Percentiles rank a stretch among this genome's conserved stretches.
phyloP scores from a whole-genome alignment of 2,113 vertebrate genomes.

The Triplophysa tibetana region DNA sequence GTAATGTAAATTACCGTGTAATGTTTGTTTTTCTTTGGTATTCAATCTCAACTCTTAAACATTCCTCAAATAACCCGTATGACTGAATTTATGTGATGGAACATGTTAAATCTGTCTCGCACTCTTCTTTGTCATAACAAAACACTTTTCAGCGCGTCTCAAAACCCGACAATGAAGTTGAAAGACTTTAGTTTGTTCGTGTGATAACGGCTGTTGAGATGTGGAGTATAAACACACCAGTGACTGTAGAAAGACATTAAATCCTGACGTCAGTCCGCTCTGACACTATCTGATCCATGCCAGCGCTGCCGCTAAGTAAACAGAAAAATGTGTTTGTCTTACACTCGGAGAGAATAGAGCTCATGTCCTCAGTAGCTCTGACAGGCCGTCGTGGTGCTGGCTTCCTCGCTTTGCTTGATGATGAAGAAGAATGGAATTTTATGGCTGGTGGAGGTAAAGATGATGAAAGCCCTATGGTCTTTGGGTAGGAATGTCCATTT shows the following conservation, averaged over 20 bases:
- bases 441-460: slow-evolving; percentile 41
- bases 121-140: not conserved
- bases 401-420: slow-evolving; percentile 25
- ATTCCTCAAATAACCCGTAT: not conserved
- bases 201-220: slow-evolving; percentile 37
- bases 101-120: not conserved
- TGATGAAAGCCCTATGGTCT: slow-evolving; percentile 37
- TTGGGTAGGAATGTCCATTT: slow-evolving; percentile 52
- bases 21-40: not conserved
- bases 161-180: not conserved
- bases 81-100: not conserved
- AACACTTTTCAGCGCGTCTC: not conserved
- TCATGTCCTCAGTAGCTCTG: slow-evolving; percentile 68
- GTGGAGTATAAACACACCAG: slow-evolving; percentile 38
- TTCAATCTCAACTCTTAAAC: not conserved
- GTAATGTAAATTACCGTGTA: too few species aligned
- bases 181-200: slow-evolving; percentile 48
- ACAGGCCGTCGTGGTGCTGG: slow-evolving; percentile 58
- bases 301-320: not conserved
- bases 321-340: slow-evolving; percentile 62
- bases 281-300: slow-evolving; percentile 46
- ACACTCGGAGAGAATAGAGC: slow-evolving; percentile 74
- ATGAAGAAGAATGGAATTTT: slow-evolving; percentile 45
- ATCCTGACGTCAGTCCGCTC: slow-evolving; percentile 16
- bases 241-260: slow-evolving; percentile 8